Base-by-base conservation (phyloP, 2,113 vertebrate genomes). In the Gnathonemus longibarbis region DNA sequence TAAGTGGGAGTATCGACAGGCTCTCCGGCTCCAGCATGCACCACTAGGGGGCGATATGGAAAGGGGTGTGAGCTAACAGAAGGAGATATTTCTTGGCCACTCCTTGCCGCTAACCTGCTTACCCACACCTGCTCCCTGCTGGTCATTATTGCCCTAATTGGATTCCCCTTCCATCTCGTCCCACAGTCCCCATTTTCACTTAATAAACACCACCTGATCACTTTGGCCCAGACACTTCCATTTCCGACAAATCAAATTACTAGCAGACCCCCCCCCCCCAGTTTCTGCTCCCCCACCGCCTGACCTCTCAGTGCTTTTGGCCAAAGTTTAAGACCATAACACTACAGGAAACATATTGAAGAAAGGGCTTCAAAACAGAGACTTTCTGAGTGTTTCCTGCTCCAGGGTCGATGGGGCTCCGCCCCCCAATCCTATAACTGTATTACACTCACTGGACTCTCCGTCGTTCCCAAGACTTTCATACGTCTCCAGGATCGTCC, bases 91-190 rank as follows among this genome's bases (percentile, higher is more conserved):
- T 88, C 49, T 45, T 92, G 93, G 89, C 89, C 89, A 80, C 48
- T 91, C 90, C 87, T 49, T 56, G 92, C 39, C 3, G 3, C 39
- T 95, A 96, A 96, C 94, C 90, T 90, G 89, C 91, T 96, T 95
- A 94, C 91, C 88, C 88, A 70, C 45, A 77, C 74, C 52, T 31
- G 27, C 2, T 1, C 42, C 77, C 77, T 11, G 21, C 11, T 42
- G 39, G n/a, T 88, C 94, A 93, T 95, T 95, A 96, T 94, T 95
- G 93, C 92, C 91, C 91, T 96, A 95, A 96, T 95, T 94, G 91
- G 91, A 96, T 96, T 93, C 85, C 90, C 87, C 2, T 91, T 93
- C 93, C 93, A 94, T 93, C 92, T 91, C 92, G 91, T 92, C 93
- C 93, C 93, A 90, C 91, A 91, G 92, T 94, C 94, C 94, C 93